These are phyloP conservation scores for Diplosoma virens DNA, from an alignment of 23 tunicate genomes.

Conservation along the genomic window DNA sequence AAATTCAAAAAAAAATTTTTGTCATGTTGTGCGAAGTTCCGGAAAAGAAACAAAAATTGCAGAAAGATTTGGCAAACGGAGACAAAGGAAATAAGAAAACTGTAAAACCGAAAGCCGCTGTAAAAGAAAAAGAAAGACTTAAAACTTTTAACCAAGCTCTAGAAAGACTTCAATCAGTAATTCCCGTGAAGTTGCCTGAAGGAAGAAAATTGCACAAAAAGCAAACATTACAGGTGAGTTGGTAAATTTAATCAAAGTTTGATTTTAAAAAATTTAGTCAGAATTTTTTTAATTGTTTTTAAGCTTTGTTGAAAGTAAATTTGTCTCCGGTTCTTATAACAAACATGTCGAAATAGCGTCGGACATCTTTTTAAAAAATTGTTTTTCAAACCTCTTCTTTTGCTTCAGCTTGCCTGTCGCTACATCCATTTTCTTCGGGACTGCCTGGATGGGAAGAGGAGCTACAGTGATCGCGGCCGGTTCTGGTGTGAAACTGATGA, in stretches of 20 bases:
- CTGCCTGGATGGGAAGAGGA: conserved; percentile 57
- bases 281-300: too few relatives aligned
- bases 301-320: too few relatives aligned
- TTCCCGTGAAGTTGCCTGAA: conserved; percentile 61
- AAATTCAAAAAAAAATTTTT: too few relatives aligned
- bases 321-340: too few relatives aligned
- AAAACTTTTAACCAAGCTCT: conserved; percentile 62
- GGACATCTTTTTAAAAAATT: too few relatives aligned
- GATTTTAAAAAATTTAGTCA: too few relatives aligned
- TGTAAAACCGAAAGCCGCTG: conserved; percentile 56
- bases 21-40: too few relatives aligned
- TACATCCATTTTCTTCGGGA: conserved; percentile 65
- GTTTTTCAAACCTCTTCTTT: too few relatives aligned
- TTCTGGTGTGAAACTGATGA: conserved; percentile 70
- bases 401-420: conserved; percentile 63
- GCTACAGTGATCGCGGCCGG: conserved; percentile 54
- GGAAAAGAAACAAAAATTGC: background rate
- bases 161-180: conserved; percentile 48
- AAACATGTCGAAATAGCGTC: too few relatives aligned
- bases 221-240: conserved; percentile 69
- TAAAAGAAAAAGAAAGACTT: conserved; percentile 58
- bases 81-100: too few relatives aligned
- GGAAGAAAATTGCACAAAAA: conserved; percentile 89
- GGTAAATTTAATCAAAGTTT: too few relatives aligned
- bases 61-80: too few relatives aligned